Conservation (phyloP, 1,140 invertebrate species). For the Pachypeltis micranthus region DNA sequence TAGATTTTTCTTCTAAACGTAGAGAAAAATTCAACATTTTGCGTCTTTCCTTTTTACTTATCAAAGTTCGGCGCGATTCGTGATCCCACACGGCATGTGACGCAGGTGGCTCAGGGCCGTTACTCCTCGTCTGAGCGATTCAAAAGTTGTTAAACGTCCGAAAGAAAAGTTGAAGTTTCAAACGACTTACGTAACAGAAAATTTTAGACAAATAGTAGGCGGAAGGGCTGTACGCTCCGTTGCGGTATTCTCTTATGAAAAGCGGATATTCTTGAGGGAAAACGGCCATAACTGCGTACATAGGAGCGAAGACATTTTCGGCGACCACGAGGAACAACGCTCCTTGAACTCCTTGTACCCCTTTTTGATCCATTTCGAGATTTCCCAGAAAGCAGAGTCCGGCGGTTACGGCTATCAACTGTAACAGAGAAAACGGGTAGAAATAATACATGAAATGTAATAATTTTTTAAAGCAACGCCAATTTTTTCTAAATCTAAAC, state of each 20-base stretch:
- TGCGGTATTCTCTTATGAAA: conserved; percentile 61
- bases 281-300: conserved; percentile 67
- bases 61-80: too few relatives aligned
- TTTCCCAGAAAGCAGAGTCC: conserved; percentile 66
- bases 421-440: conserved; percentile 22
- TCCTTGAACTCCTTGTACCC: conserved; percentile 71
- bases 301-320: conserved; percentile 75
- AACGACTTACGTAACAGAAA: conserved; percentile 61
- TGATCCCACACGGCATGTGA: too few relatives aligned
- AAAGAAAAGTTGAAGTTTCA: neutral
- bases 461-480: too few relatives aligned
- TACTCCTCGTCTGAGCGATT: too few relatives aligned
- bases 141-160: neutral
- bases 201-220: conserved; percentile 65
- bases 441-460: too few relatives aligned
- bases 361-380: conserved; percentile 52
- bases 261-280: conserved; percentile 68
- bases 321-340: conserved; percentile 70
- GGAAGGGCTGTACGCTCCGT: conserved; percentile 58
- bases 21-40: too few relatives aligned
- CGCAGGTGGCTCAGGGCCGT: too few relatives aligned
- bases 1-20: too few relatives aligned
- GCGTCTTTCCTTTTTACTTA: too few relatives aligned
- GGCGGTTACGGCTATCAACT: conserved; percentile 60
- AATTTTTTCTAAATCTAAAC: too few relatives aligned